Evolutionary conservation across 1,140 invertebrate species (phyloP), one percentile per base, ranked within the genome.

Genomic region (Pollicipes pollicipes): DNA sequence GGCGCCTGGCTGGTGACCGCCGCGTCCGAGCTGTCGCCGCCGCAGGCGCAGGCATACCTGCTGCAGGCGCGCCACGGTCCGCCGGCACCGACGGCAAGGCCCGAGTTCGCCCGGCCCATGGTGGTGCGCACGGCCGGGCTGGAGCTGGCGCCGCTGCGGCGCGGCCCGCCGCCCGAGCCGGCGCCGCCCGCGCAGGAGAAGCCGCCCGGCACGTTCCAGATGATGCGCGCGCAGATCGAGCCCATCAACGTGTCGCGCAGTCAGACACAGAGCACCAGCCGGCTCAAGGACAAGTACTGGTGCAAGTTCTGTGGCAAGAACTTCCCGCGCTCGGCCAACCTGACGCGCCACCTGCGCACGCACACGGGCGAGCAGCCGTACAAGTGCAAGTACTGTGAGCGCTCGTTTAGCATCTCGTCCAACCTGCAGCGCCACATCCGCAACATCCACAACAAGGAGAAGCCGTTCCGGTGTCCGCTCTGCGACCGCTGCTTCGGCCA

Each of bases 361-460:
- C 97, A 99, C 80, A 99, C 97, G 0, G 97, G 97, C 28, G 97
- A 99, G 78, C 92, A 98, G 79, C 95, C 95, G 0, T 98, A 98
- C 83, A 93, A 94, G 79, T n/a, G n/a, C n/a, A n/a, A n/a, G n/a
- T n/a, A n/a, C n/a, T n/a, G n/a, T n/a, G n/a, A n/a, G n/a, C n/a
- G n/a, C n/a, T n/a, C n/a, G n/a, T n/a, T n/a, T n/a, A n/a, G n/a
- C n/a, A n/a, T n/a, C n/a, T n/a, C n/a, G n/a, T n/a, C n/a, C n/a
- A n/a, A n/a, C n/a, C n/a, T n/a, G n/a, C n/a, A n/a, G n/a, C n/a
- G n/a, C n/a, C n/a, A n/a, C n/a, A n/a, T n/a, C n/a, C n/a, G n/a
- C n/a, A n/a, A n/a, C n/a, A n/a, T n/a, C n/a, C n/a, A n/a, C n/a
- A n/a, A n/a, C n/a, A n/a, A n/a, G n/a, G n/a, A n/a, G n/a, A n/a